phyloP scores from a whole-genome alignment of 2,113 vertebrate species.

The Cryptomyrus ogoouensis region DNA sequence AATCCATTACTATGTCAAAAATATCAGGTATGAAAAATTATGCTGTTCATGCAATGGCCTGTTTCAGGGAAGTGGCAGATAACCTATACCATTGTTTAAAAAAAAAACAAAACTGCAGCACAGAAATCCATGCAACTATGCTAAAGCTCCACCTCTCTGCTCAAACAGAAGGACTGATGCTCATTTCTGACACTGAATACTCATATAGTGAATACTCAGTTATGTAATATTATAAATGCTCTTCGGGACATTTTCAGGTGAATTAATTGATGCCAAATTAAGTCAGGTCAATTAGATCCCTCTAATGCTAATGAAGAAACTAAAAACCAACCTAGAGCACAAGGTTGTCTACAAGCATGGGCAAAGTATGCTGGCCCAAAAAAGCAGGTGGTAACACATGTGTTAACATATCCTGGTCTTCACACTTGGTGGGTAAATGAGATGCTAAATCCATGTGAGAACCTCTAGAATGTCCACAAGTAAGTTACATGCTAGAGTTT shows the following conservation, averaged over 20 bases:
- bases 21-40: not conserved
- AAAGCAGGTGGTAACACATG: not conserved
- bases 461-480: not conserved
- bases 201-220: not conserved
- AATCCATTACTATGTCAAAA: slow-evolving; percentile 8
- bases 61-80: not conserved
- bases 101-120: not conserved
- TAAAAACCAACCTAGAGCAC: not conserved
- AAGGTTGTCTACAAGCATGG: not conserved
- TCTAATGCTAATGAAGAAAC: not conserved
- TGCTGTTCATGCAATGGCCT: not conserved
- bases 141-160: not conserved
- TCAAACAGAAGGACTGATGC: not conserved
- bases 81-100: not conserved
- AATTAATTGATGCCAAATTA: not conserved
- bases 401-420: not conserved
- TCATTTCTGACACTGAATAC: not conserved
- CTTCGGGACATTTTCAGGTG: not conserved
- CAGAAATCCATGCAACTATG: not conserved
- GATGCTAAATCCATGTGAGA: not conserved
- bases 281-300: not conserved
- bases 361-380: not conserved
- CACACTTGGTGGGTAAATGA: not conserved
- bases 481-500: not conserved
- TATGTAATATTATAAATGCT: not conserved